phyloP scores from a whole-genome alignment of 1,140 invertebrate species.

The Cydia fagiglandana region DNA sequence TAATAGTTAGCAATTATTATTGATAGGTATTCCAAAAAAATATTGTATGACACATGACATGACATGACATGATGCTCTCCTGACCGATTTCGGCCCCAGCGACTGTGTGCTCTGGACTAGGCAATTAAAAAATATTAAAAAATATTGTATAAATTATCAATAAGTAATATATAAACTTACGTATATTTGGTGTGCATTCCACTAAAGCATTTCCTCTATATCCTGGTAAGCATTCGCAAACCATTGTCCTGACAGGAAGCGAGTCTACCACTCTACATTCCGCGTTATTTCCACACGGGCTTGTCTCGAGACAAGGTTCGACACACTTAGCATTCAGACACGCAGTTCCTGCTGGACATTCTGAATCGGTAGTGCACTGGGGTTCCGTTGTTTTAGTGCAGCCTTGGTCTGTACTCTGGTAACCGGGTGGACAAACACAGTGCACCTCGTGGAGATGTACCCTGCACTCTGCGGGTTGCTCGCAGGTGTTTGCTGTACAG shows the following conservation, averaged over 20 bases:
- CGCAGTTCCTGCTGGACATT: slow-evolving; percentile 90
- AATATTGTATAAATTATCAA: neutral
- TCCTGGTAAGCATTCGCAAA: slow-evolving; percentile 92
- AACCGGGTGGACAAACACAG: slow-evolving; percentile 89
- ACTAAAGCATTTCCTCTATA: slow-evolving; percentile 90
- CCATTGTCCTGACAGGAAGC: slow-evolving; percentile 90
- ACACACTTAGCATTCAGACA: slow-evolving; percentile 90
- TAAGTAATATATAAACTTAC: slow-evolving; percentile 52
- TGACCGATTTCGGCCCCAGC: too few relatives aligned
- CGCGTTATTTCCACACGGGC: slow-evolving; percentile 91
- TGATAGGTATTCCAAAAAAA: neutral
- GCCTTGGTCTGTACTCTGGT: slow-evolving; percentile 83
- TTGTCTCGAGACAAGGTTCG: slow-evolving; percentile 89
- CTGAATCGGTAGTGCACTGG: slow-evolving; percentile 87
- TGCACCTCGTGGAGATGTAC: slow-evolving; percentile 87
- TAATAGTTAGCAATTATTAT: slow-evolving; percentile 17
- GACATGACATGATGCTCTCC: too few relatives aligned
- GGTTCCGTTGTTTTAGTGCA: slow-evolving; percentile 82
- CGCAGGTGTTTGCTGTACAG: slow-evolving; percentile 85
- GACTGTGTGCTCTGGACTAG: too few relatives aligned
- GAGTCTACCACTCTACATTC: slow-evolving; percentile 90
- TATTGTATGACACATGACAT: too few relatives aligned
- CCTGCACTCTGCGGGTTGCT: slow-evolving; percentile 85
- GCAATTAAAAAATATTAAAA: too few relatives aligned
- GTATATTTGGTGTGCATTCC: slow-evolving; percentile 85